Base-by-base conservation (phyloP, 1,140 invertebrate genomes). In the Heliconius himera region DNA sequence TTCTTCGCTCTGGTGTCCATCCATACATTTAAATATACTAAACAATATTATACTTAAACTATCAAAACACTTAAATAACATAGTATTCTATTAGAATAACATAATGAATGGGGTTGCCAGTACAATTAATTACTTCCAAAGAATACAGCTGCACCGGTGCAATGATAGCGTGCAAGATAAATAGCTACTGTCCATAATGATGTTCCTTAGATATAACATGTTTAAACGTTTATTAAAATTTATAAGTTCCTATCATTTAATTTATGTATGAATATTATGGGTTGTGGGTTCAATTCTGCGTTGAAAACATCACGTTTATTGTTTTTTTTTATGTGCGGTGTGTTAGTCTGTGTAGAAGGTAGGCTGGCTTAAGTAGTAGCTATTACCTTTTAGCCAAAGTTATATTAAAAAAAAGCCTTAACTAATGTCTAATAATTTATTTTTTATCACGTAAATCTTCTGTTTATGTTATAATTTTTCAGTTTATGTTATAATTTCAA, bases 101-200 rank as follows among this genome's bases (percentile, higher is more conserved):
- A 77, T 88, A 88, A 91, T 86, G 86, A 87, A 90, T 90, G 87
- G 85, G 80, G 80, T 6, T 70, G 83, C 81, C 74, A 73, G 74
- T 82, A 83, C 83, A 88, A 89, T 90, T 89, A 89, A 91, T 91
- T 85, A 86, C 82, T 81, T 84, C 82, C 81, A 72, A 85, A 87
- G 85, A 89, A 87, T 89, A 84, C 86, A 87, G 88, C 84, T 89
- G 87, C 87, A 88, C 76, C 83, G 77, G 73, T 85, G 82, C 83
- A 88, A 77, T 84, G 84, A 89, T 89, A 90, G 84, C 81, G 82
- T 86, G 80, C 33, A 84, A 85, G 85, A 88, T 84, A 82, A 87
- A 89, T 87, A 82, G 83, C 80, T 46, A 72, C 51, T 41, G 71
- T 56, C 73, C 73, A 51, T 74, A 79, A 74, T 79, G 56, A 56